Evolutionary conservation across 2,797 vertebrate genomes (phyloP).

Genomic region (Acanthopagrus latus): DNA sequence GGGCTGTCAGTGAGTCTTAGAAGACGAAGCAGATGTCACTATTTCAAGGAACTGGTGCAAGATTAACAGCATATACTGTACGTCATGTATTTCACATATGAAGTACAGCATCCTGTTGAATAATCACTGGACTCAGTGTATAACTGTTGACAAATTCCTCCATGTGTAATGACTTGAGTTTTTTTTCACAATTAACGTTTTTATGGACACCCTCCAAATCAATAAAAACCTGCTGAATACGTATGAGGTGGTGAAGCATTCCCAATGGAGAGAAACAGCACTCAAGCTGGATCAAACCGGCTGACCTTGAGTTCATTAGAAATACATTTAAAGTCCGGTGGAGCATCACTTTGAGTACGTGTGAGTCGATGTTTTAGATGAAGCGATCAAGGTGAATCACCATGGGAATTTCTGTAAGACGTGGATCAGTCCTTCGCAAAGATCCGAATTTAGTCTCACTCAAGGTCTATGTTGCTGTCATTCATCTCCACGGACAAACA

Average conservation of each 20-base stretch:
- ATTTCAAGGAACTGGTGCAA: neutral
- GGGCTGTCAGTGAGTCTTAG: constrained; percentile 3
- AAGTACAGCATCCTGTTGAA: no score
- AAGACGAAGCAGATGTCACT: neutral
- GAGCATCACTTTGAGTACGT: no score
- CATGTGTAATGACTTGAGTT: neutral
- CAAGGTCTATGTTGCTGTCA: neutral
- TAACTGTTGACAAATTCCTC: neutral
- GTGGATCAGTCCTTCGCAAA: neutral
- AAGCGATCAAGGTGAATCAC: neutral
- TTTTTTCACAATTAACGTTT: constrained; percentile 7
- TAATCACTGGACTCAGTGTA: neutral
- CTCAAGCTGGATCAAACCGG: constrained; percentile 2
- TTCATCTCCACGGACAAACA: neutral
- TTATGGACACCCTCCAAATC: neutral
- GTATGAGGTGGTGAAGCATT: neutral
- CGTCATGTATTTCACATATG: neutral
- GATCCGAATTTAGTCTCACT: neutral
- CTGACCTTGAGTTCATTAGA: neutral
- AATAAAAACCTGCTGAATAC: constrained; percentile 34
- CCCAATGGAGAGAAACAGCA: neutral
- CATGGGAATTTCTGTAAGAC: neutral
- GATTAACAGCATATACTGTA: neutral
- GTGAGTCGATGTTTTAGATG: neutral
- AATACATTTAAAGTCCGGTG: no score